These are phyloP conservation scores for Acheta domesticus DNA, from an alignment of 2,888 invertebrate species.

Conservation along the genomic window DNA sequence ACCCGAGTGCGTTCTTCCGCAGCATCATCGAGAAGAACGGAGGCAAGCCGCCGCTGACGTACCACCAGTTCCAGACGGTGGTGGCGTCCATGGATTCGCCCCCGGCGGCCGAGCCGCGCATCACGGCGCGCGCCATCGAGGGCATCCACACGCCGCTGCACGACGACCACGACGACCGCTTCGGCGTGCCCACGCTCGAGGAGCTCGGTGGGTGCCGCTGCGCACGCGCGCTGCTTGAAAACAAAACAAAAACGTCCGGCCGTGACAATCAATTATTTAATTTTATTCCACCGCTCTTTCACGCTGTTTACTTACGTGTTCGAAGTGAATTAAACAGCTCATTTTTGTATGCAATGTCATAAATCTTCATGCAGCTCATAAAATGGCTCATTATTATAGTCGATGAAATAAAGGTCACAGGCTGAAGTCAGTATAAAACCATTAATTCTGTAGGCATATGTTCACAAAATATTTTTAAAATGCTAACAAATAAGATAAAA, in stretches of 20 bases:
- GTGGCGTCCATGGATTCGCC: slow-evolving; percentile 75
- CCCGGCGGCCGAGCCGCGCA: slow-evolving; percentile 58
- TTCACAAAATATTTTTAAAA: no score
- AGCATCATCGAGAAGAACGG: slow-evolving; percentile 79
- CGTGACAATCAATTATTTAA: not conserved
- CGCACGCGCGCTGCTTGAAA: not conserved
- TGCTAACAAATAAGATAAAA: no score
- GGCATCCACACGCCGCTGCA: slow-evolving; percentile 65
- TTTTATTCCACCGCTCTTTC: no score
- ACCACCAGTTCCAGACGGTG: slow-evolving; percentile 80
- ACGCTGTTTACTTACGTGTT: no score
- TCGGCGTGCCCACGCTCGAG: slow-evolving; percentile 79
- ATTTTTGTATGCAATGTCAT: no score
- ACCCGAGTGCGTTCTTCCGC: slow-evolving; percentile 38
- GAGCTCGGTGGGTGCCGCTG: slow-evolving; percentile 64
- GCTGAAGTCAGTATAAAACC: no score
- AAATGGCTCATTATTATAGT: no score
- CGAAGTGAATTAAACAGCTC: no score
- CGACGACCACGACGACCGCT: slow-evolving; percentile 77
- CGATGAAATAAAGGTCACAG: no score
- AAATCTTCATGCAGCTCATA: no score
- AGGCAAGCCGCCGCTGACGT: slow-evolving; percentile 78
- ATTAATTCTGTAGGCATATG: no score
- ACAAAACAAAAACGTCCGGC: not conserved
- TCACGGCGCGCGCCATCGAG: slow-evolving; percentile 55